Evolutionary conservation across 1,140 invertebrate species (phyloP), one percentile per base, ranked within the genome.

Genomic region (Drosophila jambulina): DNA sequence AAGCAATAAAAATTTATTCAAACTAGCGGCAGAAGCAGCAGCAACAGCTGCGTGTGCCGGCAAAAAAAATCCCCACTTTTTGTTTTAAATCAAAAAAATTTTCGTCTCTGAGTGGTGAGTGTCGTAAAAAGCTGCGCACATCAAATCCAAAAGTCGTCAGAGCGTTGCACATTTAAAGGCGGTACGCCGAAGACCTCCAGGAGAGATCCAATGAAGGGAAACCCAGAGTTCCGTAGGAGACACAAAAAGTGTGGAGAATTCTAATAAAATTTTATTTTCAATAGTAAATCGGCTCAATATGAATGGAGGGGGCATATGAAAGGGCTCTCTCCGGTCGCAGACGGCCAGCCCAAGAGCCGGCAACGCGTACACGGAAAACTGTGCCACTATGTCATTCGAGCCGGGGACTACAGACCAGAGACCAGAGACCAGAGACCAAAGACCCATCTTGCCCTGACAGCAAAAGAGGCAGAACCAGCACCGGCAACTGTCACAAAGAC

Each of bases 231-330:
- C 34, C 21, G 29, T 38, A 40, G 13, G 38, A 67, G 63, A 45
- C 51, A 62, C 43, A 71, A 51, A 62, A 69, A 79, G 82, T 75
- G 58, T 58, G 36, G 46, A 61, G 71, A 84, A 84, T 81, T 88
- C 80, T 63, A 88, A 88, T 88, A 88, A 88, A 88, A 88, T 84
- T 88, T 78, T 88, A 88, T 88, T 90, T 90, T 88, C 80, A 84
- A 81, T 88, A 88, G 84, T 90, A 88, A 88, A 88, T 84, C 85
- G 84, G 85, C 84, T 88, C 84, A 90, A 84, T 78, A 65, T 76
- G 72, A 82, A 62, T 76, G 27, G 42, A 45, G 78, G 57, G 57
- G 61, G 75, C 61, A 78, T 58, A 68, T 43, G 65, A 68, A 86
- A 76, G 70, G 79, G 79, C 68, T 71, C 29, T 60, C 19, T 21